These are phyloP conservation scores for Eudyptes chrysolophus DNA, from an alignment of 2,113 vertebrate genomes.

Conservation along the genomic window DNA sequence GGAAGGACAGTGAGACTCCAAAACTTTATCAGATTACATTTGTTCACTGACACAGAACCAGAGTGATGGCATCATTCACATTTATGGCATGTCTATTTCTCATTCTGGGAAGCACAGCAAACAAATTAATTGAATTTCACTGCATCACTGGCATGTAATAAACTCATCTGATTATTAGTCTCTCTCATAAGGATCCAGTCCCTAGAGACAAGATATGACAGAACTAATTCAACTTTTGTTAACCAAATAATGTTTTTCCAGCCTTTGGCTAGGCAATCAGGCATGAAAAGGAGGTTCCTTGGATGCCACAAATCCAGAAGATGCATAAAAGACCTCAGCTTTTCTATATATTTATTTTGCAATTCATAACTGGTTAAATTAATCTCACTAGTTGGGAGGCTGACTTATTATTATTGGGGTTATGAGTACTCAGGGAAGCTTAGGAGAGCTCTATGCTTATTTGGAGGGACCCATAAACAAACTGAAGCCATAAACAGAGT, in stretches of 20 bases:
- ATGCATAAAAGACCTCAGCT: neutral
- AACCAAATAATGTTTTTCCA: neutral
- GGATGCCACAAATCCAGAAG: neutral
- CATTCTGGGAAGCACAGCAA: neutral
- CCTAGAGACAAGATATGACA: neutral
- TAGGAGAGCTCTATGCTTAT: neutral
- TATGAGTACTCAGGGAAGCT: neutral
- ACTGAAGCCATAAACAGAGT: neutral
- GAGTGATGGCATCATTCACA: neutral
- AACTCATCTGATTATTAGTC: neutral
- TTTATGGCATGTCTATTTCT: neutral
- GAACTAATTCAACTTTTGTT: neutral
- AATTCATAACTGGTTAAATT: neutral
- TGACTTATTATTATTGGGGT: neutral
- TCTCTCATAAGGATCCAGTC: neutral
- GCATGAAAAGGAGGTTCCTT: neutral
- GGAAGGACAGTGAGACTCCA: neutral
- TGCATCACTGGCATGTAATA: neutral
- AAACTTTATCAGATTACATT: neutral
- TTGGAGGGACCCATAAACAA: neutral
- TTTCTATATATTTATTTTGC: neutral
- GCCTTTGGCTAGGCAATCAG: neutral
- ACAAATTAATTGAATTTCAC: constrained; percentile 32
- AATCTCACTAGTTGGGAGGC: neutral
- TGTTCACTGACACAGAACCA: neutral